Percentiles rank a stretch among this genome's conserved stretches.
phyloP scores from a whole-genome alignment of 2,888 invertebrate species.

The Mellilla xanthometata region DNA sequence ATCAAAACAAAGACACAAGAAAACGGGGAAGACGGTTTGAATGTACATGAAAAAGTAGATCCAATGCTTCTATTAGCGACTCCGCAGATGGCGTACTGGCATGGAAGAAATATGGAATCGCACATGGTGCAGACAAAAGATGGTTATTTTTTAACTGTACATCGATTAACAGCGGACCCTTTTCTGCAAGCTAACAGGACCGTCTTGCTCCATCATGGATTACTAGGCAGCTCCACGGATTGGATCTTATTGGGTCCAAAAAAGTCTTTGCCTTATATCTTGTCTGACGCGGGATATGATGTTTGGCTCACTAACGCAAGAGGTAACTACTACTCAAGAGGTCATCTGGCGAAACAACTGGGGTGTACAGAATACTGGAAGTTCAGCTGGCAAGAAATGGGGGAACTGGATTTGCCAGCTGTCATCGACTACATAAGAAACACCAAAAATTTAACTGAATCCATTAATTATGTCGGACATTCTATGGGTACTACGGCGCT shows the following conservation, averaged over 20 bases:
- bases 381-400: conserved; percentile 66
- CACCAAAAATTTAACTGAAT: conserved; percentile 39
- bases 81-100: conserved; percentile 50
- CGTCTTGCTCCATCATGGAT: conserved; percentile 60
- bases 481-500: conserved; percentile 66
- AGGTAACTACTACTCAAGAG: conserved; percentile 64
- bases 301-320: conserved; percentile 83
- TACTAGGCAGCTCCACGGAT: conserved; percentile 66
- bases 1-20: neutral
- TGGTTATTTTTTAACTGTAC: conserved; percentile 58
- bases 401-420: conserved; percentile 57
- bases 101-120: conserved; percentile 55
- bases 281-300: conserved; percentile 82
- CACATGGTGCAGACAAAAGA: conserved; percentile 56
- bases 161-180: conserved; percentile 37
- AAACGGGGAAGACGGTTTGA: neutral
- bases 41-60: neutral
- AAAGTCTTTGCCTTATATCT: conserved; percentile 59
- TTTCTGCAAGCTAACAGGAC: conserved; percentile 34
- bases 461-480: conserved; percentile 61
- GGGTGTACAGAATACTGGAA: conserved; percentile 52
- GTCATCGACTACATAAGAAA: conserved; percentile 53
- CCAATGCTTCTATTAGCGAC: conserved; percentile 41
- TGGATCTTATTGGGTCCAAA: conserved; percentile 63
- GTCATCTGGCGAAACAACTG: conserved; percentile 41